Base-by-base conservation (phyloP, 2,888 invertebrate species). In the Caenorhabditis sp. region DNA sequence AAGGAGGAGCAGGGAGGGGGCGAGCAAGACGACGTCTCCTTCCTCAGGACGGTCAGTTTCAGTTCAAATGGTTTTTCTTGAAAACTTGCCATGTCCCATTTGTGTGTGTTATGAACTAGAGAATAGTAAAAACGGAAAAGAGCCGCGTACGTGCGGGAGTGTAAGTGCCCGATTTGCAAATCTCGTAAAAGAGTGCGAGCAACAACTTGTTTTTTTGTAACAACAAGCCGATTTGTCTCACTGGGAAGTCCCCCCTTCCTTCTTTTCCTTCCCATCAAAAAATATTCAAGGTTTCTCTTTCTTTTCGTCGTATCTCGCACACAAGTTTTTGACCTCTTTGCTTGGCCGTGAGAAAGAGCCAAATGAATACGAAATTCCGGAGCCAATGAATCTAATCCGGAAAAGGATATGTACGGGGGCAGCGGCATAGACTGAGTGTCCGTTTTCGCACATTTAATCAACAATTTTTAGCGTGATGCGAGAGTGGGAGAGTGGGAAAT, bases 1-100 rank as follows among this genome's bases (percentile, higher is more conserved):
- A 86, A 89, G 46, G 89, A 89, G 50, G 90, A 90, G 78, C 86
- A 88, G 37, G 95, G 95, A 89, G 94, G 95, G 85, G 96, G 96
- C 89, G 97, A 98, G 92, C 97, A 97, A 92, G 98, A 98, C 93
- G 98, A 98, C 93, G 96, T 98, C 91, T 98, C 97, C 91, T 98
- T 98, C 92, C 93, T 98, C 89, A 94, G 98, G 89, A 98, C 98
- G 93, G 97, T 98, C 20, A 63, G 87, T 78, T 17, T 98, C 20
- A 63, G 35, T 35, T 9, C 30, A 30, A 5, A n/a, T 22, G 7
- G 11, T 26, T 15, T 48, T 56, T 58, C 43, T 24, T n/a, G n/a
- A n/a, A n/a, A n/a, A n/a, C 55, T 65, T 66, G 41, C 39, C 55
- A 39, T 32, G 20, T 50, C 26, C n/a, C 13, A 15, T 30, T 24